phyloP scores from a whole-genome alignment of 2,797 vertebrate genomes.

The Poliocrania exsul region DNA sequence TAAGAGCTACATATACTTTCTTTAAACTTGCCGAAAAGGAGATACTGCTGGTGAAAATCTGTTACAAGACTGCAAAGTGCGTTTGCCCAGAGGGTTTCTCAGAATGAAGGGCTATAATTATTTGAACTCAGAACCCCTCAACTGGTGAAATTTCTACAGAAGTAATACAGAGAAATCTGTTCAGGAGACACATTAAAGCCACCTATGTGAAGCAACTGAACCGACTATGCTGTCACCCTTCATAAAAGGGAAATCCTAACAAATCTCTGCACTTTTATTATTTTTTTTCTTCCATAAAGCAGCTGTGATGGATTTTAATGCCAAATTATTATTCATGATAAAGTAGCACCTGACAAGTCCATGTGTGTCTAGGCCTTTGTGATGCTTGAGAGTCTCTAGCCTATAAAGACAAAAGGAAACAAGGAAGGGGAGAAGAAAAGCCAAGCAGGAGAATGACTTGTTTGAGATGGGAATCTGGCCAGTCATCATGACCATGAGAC shows the following conservation, averaged over 20 bases:
- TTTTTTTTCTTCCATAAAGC: not conserved
- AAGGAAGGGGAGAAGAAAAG: not conserved
- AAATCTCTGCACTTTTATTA: not conserved
- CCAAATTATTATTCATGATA: not conserved
- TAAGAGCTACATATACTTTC: constrained; percentile 17
- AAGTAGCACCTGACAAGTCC: not conserved
- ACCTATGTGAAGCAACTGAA: not conserved
- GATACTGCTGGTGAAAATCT: constrained; percentile 31
- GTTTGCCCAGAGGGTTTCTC: constrained; percentile 29
- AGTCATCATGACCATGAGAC: not conserved
- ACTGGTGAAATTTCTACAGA: not conserved
- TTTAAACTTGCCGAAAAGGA: constrained; percentile 12
- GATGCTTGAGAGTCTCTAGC: not conserved
- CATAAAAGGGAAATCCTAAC: not conserved
- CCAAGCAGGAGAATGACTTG: not conserved
- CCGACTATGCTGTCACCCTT: not conserved
- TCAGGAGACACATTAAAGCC: not conserved
- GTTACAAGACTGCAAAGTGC: not conserved
- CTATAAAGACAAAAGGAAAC: not conserved
- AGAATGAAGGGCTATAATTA: not conserved
- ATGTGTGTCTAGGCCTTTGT: not conserved
- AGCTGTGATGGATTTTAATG: not conserved
- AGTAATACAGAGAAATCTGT: not conserved
- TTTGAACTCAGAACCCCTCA: constrained; percentile 11
- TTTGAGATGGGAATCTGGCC: not conserved